phyloP scores from a whole-genome alignment of 1,140 invertebrate species.

The Sipha flava region DNA sequence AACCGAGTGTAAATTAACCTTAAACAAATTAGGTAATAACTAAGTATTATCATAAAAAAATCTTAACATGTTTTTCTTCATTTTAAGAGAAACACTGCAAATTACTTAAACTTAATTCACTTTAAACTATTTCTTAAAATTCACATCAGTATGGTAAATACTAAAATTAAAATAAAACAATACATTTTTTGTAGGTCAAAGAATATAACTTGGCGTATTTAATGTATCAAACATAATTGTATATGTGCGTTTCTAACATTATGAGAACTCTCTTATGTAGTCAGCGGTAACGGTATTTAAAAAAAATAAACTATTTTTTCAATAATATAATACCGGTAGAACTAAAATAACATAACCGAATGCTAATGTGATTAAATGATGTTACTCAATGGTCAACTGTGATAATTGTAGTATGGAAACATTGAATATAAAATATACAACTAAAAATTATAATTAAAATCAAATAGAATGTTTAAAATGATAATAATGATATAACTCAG shows the following conservation, averaged over 20 bases:
- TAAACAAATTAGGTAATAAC: background rate
- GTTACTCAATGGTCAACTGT: background rate
- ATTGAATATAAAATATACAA: background rate
- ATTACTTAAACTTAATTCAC: background rate
- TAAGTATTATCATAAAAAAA: background rate
- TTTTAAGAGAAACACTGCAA: background rate
- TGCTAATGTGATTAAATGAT: too few relatives aligned
- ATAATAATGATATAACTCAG: background rate
- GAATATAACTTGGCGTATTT: background rate
- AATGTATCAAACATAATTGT: background rate
- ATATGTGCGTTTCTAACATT: background rate
- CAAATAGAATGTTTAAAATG: background rate
- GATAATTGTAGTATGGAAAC: background rate
- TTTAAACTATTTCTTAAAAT: background rate
- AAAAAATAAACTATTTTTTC: background rate
- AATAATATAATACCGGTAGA: background rate
- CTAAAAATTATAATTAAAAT: background rate
- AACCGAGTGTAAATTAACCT: conserved; percentile 14
- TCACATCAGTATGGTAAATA: background rate
- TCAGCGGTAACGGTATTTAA: background rate
- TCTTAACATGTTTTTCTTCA: background rate
- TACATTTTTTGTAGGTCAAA: background rate
- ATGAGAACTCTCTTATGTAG: background rate
- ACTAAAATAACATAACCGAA: background rate
- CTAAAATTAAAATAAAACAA: background rate